Conservation (phyloP, 2,888 invertebrate genomes). For the Amitus sp. region DNA sequence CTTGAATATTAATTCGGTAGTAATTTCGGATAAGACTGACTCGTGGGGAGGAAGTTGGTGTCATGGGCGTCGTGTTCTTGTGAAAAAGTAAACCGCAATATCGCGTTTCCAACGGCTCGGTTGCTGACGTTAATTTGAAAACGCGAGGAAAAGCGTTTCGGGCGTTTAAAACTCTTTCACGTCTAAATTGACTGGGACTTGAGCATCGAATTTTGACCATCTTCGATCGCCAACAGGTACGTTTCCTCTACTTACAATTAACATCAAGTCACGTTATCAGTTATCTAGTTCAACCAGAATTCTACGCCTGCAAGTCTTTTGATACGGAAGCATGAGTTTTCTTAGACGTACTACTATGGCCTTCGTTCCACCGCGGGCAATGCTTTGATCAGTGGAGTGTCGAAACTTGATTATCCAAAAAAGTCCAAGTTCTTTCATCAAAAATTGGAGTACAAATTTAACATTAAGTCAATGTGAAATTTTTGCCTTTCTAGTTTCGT, state of each 20-base stretch:
- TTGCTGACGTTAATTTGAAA: not conserved
- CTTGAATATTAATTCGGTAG: conserved; percentile 21
- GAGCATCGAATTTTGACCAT: conserved; percentile 26
- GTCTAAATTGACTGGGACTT: conserved; percentile 6
- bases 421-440: no score
- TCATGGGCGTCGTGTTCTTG: conserved; percentile 17
- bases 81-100: conserved; percentile 7
- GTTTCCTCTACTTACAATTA: conserved; percentile 43
- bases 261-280: conserved; percentile 50
- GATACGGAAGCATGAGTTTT: conserved; percentile 58
- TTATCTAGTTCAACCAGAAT: conserved; percentile 49
- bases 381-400: no score
- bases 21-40: conserved; percentile 16
- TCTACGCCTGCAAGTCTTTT: conserved; percentile 55
- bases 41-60: conserved; percentile 9
- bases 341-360: conserved; percentile 25
- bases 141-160: not conserved
- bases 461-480: no score
- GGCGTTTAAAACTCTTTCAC: not conserved
- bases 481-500: conserved; percentile 4
- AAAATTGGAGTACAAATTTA: not conserved
- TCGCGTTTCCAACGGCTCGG: conserved; percentile 7
- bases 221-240: conserved; percentile 40
- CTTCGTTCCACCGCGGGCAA: conserved; percentile 11
- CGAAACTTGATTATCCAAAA: no score